Percentiles rank a stretch among this genome's conserved stretches.
Conservation (phyloP, 2,797 vertebrate genomes). For the Hippopotamyrus pictus region DNA sequence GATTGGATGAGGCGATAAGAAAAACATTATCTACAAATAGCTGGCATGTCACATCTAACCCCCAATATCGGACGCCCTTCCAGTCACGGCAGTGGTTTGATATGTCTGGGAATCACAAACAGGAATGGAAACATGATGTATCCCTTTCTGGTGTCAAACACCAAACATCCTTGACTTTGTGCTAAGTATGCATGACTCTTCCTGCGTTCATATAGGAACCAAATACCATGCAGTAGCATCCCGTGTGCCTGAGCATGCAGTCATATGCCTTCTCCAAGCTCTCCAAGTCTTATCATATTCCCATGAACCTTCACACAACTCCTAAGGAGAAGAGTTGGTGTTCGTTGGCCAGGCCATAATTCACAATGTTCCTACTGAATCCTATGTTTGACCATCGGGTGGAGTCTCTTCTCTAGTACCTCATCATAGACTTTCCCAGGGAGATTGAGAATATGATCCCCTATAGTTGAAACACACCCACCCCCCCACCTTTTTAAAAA, state of each 20-base stretch:
- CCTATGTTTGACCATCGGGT: background rate
- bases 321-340: background rate
- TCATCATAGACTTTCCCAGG: background rate
- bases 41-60: background rate
- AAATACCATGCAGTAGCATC: background rate
- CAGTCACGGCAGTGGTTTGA: background rate
- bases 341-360: background rate
- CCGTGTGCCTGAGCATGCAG: background rate
- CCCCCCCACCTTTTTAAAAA: background rate
- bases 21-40: background rate
- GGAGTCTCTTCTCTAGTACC: background rate
- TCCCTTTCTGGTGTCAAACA: background rate
- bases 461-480: background rate
- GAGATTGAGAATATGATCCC: background rate
- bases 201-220: background rate
- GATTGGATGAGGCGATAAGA: background rate
- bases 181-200: background rate
- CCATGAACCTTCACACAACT: background rate
- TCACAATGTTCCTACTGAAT: background rate
- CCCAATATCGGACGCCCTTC: background rate
- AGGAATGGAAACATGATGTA: background rate
- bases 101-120: background rate
- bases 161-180: background rate
- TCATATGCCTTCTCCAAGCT: background rate
- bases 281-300: background rate